Percentiles rank a stretch among this genome's conserved stretches.
These are phyloP conservation scores for Oligia strigilis DNA, from an alignment of 2,888 invertebrate species.

Conservation along the genomic window DNA sequence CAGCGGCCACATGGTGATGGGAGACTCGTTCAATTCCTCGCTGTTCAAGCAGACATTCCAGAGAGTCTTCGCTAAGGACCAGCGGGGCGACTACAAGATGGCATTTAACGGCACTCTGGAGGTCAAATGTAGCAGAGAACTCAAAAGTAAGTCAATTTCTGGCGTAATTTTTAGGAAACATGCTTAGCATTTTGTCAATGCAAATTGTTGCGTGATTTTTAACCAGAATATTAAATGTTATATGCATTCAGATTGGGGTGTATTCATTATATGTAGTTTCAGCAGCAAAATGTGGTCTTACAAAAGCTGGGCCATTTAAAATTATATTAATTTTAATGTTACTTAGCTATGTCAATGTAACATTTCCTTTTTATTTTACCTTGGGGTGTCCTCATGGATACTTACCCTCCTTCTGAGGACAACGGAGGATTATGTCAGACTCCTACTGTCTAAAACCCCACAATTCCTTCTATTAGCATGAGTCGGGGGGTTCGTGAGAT, in stretches of 20 bases:
- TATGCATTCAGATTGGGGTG: not conserved
- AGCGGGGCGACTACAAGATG: constrained; percentile 98
- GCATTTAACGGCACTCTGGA: constrained; percentile 99
- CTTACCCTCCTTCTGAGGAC: too few species aligned
- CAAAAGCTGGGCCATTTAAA: not conserved
- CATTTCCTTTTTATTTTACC: too few species aligned
- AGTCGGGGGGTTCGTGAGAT: too few species aligned
- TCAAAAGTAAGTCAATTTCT: constrained; percentile 92
- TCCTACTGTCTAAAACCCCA: too few species aligned
- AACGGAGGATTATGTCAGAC: too few species aligned
- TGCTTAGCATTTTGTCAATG: not conserved
- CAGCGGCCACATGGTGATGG: constrained; percentile 99
- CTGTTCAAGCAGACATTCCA: constrained; percentile 99
- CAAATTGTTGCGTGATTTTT: not conserved
- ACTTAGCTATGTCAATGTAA: not conserved
- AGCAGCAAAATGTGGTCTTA: not conserved
- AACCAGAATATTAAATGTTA: not conserved
- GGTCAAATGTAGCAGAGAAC: constrained; percentile 98
- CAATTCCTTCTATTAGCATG: too few species aligned
- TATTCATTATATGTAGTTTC: not conserved
- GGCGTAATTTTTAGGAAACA: not conserved
- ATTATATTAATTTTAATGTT: not conserved
- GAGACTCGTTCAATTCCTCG: constrained; percentile 99
- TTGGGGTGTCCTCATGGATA: too few species aligned
- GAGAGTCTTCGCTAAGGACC: constrained; percentile 98